Base-by-base conservation (phyloP, 1,140 invertebrate species). In the Antheraea mylitta region DNA sequence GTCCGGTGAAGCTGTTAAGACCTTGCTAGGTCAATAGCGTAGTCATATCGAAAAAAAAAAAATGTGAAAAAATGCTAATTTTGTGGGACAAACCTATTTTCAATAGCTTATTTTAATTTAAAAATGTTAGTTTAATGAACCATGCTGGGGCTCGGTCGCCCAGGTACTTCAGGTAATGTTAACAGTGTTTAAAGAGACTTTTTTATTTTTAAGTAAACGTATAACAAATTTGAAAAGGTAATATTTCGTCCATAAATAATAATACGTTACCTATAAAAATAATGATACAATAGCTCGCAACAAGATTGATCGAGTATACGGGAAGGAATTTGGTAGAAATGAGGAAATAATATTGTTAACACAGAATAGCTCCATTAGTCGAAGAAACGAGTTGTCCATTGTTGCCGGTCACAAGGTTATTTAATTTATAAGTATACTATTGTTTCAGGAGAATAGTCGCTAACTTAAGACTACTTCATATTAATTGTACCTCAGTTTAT, bases 291-390 rank as follows among this genome's bases (percentile, higher is more conserved):
- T 48, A 38, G 18, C 45, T 66, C 59, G 61, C 62, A 66, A 74
- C 73, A 73, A 77, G 75, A 77, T 77, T 74, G 70, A 77, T 77
- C 70, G 68, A 45, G 58, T 64, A 13, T 67, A 22, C 67, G 64
- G 58, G 38, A 58, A 61, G 58, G 75, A 74, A 74, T 74, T 70
- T 63, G 62, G 66, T 53, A 68, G 66, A 74, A 74, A 77, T 77
- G 75, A 64, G 72, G 73, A 77, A 77, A 77, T 77, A 77, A 77
- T 77, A 70, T 70, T 66, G 72, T 77, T 77, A 74, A 69, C 70
- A 74, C 59, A 58, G 58, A 74, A 77, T 70, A 70, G 75, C 68
- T 77, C 72, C 67, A 70, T 77, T 77, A 72, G 67, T 59, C 66
- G 63, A 62, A 68, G 70, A 68, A 71, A 77, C 60, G 68, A 74